A percentile compares a stretch with the other conserved stretches of the same genome.
Conservation (phyloP, 2,797 vertebrate genomes). For the Acanthis flammea region DNA sequence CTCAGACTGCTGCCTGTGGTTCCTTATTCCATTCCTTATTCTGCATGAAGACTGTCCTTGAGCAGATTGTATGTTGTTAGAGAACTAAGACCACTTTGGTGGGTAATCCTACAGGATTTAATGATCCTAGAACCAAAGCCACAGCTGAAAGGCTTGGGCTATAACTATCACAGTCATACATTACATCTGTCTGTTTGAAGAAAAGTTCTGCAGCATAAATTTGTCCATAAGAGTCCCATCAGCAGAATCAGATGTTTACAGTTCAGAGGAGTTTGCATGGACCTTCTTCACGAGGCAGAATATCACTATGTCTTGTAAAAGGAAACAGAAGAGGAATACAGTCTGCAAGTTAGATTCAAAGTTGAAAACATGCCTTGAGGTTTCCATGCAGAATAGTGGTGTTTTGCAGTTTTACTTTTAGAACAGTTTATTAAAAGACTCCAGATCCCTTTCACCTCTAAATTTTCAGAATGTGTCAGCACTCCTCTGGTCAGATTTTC, state of each 20-base stretch:
- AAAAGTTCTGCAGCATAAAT: not conserved
- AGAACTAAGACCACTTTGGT: not conserved
- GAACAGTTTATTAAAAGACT: not conserved
- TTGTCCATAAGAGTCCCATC: not conserved
- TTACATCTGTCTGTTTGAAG: not conserved
- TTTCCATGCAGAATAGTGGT: not conserved
- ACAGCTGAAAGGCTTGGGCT: not conserved
- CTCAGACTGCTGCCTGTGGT: not conserved
- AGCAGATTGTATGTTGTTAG: not conserved
- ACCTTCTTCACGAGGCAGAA: not conserved
- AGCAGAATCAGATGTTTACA: not conserved
- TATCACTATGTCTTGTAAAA: not conserved
- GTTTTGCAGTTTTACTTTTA: not conserved
- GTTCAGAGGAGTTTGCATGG: not conserved
- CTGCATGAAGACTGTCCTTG: not conserved
- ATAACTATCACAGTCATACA: not conserved
- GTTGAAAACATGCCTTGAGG: not conserved
- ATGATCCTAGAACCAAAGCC: not conserved
- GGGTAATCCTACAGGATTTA: not conserved
- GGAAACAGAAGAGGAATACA: not conserved
- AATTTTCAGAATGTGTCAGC: not conserved
- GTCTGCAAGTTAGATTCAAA: not conserved
- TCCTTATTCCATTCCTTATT: not conserved
- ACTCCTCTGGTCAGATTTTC: not conserved
- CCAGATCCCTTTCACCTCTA: not conserved